Evolutionary conservation across 2,888 invertebrate species (phyloP).

Genomic region (Litoditis marina): DNA sequence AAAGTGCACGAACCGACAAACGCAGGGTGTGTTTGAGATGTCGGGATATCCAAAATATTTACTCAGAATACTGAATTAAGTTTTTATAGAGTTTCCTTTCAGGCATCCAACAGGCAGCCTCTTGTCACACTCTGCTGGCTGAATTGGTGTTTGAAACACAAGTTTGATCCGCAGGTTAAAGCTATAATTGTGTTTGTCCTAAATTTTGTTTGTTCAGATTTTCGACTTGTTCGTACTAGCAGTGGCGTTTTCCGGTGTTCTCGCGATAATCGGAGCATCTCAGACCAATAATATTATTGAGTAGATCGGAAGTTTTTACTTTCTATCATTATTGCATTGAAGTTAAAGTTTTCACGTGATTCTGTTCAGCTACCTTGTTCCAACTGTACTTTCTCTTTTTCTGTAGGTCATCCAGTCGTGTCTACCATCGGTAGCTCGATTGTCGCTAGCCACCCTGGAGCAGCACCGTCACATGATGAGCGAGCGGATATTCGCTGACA

Average conservation of each 20-base stretch:
- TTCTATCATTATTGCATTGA: not conserved
- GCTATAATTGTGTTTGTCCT: too few species aligned
- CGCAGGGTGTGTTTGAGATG: too few species aligned
- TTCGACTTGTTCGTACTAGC: not conserved
- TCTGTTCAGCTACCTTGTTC: not conserved
- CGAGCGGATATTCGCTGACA: constrained; percentile 51
- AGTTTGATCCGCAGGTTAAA: constrained; percentile 43
- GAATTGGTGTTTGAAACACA: constrained; percentile 58
- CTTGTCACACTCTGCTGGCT: constrained; percentile 60
- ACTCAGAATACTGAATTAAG: not conserved
- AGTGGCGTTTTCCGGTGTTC: too few species aligned
- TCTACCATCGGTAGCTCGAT: constrained; percentile 50
- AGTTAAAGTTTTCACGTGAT: not conserved
- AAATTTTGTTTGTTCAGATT: too few species aligned
- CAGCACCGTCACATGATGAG: constrained; percentile 58
- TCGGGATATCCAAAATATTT: too few species aligned
- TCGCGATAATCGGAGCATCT: too few species aligned
- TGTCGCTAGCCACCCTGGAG: constrained; percentile 54
- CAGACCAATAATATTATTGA: too few species aligned
- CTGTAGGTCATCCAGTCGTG: constrained; percentile 32
- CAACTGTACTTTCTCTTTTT: too few species aligned
- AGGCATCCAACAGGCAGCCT: constrained; percentile 38
- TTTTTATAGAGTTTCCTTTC: constrained; percentile 3
- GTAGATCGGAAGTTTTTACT: not conserved
- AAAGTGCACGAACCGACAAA: too few species aligned